Conservation (phyloP, 2,113 vertebrate genomes). For the Sorex araneus region DNA sequence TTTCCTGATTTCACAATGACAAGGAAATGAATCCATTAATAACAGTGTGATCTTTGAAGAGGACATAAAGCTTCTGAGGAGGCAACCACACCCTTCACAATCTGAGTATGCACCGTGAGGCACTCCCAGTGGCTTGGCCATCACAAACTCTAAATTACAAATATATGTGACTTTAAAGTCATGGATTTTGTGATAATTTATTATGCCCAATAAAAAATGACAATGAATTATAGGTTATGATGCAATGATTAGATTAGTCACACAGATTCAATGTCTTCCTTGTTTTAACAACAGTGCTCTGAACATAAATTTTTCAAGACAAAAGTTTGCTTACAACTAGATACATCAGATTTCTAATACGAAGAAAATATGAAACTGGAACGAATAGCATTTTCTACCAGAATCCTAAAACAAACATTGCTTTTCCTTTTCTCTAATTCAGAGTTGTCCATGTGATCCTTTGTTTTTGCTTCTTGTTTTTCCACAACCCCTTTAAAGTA, state of each 20-base stretch:
- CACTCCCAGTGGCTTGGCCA: not conserved
- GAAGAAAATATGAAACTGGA: not conserved
- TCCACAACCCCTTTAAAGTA: not conserved
- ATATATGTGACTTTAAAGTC: accelerated
- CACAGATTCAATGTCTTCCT: not conserved
- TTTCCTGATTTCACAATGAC: not conserved
- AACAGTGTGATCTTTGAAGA: not conserved
- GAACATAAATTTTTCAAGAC: not conserved
- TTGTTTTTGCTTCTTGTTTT: not conserved
- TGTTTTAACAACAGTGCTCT: not conserved
- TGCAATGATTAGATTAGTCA: not conserved
- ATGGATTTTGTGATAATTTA: not conserved
- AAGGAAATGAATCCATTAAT: not conserved
- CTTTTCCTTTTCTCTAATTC: not conserved
- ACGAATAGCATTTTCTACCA: not conserved
- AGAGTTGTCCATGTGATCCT: not conserved
- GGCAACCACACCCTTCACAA: not conserved
- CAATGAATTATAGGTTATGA: not conserved
- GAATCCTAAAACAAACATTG: not conserved
- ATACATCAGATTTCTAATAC: not conserved
- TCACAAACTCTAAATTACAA: not conserved
- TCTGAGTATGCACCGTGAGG: not conserved
- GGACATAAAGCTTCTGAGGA: not conserved
- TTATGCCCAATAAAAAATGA: not conserved
- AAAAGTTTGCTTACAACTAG: not conserved